phyloP scores from a whole-genome alignment of 2,888 invertebrate species.

The Pollenia griseotomentosa region DNA sequence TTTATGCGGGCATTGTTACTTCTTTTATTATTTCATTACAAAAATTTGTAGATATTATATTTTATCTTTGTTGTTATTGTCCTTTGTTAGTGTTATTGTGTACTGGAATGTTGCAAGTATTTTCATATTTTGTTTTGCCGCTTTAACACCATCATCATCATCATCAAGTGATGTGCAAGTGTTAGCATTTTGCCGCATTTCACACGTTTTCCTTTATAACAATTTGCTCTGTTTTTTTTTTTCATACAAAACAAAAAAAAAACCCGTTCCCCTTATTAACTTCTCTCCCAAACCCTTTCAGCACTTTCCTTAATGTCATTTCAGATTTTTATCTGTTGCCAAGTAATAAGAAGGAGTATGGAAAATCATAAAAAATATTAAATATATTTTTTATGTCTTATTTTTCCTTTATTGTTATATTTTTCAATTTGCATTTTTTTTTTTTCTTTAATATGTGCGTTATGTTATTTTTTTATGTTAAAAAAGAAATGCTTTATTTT shows the following conservation, averaged over 20 bases:
- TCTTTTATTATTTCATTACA: constrained; percentile 29
- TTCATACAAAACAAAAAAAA: neutral
- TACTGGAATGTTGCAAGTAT: constrained; percentile 43
- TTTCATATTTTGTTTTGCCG: constrained; percentile 41
- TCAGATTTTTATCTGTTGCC: constrained; percentile 55
- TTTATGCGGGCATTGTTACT: neutral
- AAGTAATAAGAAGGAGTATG: neutral
- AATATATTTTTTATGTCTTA: constrained; percentile 43
- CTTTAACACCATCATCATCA: constrained; percentile 14
- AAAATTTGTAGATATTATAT: constrained; percentile 34
- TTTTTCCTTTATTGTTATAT: constrained; percentile 35
- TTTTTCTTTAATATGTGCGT: neutral
- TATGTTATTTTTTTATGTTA: neutral
- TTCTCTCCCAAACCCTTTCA: neutral
- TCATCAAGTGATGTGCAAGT: neutral
- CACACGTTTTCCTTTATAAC: constrained; percentile 47
- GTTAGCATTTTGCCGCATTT: constrained; percentile 51
- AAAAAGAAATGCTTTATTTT: constrained; percentile 1
- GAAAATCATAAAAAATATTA: constrained; percentile 1
- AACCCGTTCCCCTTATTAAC: constrained; percentile 33
- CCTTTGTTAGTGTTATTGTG: constrained; percentile 8
- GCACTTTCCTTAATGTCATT: constrained; percentile 57
- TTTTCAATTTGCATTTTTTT: constrained; percentile 64
- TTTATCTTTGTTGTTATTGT: constrained; percentile 33
- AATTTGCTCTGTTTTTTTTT: constrained; percentile 16